Evolutionary conservation across 2,113 vertebrate genomes (phyloP).

Genomic region (Ia io): DNA sequence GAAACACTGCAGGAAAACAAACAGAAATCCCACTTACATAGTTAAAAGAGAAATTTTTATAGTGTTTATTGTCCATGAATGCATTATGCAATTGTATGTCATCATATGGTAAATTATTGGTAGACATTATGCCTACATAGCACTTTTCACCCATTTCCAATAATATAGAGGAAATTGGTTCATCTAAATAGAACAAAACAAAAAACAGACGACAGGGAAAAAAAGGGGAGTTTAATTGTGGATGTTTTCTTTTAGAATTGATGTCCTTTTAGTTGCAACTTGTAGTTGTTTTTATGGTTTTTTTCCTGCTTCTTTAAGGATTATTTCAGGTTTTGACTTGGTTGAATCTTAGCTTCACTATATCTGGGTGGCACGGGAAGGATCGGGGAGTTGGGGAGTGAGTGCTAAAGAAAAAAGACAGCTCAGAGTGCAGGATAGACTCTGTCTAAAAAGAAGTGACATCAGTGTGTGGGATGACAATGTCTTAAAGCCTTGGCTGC

Average conservation of each 20-base stretch:
- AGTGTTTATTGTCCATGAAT: background rate
- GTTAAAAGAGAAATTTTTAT: background rate
- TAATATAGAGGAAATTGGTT: background rate
- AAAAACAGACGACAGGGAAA: background rate
- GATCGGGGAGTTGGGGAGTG: background rate
- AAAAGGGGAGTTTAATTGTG: background rate
- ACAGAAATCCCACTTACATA: conserved; percentile 20
- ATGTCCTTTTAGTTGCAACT: background rate
- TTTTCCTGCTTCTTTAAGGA: background rate
- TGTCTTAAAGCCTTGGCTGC: background rate
- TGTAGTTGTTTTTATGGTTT: background rate
- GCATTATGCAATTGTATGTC: background rate
- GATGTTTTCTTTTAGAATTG: background rate
- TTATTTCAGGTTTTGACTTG: conserved; percentile 1
- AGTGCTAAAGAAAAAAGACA: background rate
- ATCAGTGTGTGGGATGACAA: rapidly evolving
- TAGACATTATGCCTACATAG: background rate
- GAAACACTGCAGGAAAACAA: conserved; percentile 41
- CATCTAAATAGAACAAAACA: conserved; percentile 29
- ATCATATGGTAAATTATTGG: background rate
- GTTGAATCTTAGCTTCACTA: background rate
- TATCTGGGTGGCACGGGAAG: background rate
- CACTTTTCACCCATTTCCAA: background rate
- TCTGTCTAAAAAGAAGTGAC: background rate
- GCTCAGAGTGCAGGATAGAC: background rate